These are phyloP conservation scores for Euura lappo DNA, from an alignment of 1,140 invertebrate species.

Conservation along the genomic window DNA sequence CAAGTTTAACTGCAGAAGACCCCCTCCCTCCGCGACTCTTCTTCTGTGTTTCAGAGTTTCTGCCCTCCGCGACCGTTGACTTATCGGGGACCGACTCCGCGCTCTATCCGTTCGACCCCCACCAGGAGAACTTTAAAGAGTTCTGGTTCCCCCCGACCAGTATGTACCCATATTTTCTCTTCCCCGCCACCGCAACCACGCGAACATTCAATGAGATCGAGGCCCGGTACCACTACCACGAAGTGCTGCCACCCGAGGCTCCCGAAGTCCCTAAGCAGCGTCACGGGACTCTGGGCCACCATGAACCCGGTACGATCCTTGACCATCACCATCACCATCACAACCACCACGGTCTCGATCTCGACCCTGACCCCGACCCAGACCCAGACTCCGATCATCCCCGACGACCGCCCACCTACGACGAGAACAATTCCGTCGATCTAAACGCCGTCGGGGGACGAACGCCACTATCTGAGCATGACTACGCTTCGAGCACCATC, in stretches of 20 bases:
- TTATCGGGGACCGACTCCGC: constrained; percentile 64
- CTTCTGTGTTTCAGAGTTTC: constrained; percentile 66
- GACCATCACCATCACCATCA: constrained; percentile 39
- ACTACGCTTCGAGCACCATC: constrained; percentile 36
- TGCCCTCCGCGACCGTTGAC: constrained; percentile 61
- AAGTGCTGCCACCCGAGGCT: constrained; percentile 30
- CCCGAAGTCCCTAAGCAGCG: constrained; percentile 22
- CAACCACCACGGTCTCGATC: constrained; percentile 41
- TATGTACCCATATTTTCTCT: constrained; percentile 65
- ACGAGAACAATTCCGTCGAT: constrained; percentile 23
- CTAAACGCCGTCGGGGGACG: constrained; percentile 28
- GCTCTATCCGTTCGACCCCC: constrained; percentile 62
- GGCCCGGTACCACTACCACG: constrained; percentile 43
- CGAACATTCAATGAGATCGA: constrained; percentile 38
- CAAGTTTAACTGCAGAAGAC: constrained; percentile 24
- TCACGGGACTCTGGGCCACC: constrained; percentile 18
- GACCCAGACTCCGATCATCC: constrained; percentile 31
- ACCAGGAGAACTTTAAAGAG: constrained; percentile 60
- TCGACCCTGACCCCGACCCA: constrained; percentile 40
- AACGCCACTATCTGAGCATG: constrained; percentile 50
- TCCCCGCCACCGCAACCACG: constrained; percentile 55
- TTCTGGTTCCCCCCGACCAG: constrained; percentile 63
- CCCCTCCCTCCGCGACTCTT: constrained; percentile 50
- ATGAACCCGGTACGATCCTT: constrained; percentile 40
- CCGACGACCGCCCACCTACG: constrained; percentile 17